Conservation (phyloP, 2,113 vertebrate genomes). For the Macrotis lagotis region DNA sequence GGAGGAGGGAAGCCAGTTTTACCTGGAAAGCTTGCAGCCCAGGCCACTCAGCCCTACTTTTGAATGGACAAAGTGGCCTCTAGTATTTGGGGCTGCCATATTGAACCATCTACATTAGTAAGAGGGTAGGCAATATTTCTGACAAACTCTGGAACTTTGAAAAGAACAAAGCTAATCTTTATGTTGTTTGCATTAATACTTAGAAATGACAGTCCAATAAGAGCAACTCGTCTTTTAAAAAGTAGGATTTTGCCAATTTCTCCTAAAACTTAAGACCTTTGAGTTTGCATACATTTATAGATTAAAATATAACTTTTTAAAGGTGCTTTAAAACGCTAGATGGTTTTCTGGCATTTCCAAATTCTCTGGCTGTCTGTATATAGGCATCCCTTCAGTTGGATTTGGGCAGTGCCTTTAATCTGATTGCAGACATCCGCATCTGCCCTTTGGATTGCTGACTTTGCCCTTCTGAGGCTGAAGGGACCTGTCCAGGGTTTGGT, state of each 20-base stretch:
- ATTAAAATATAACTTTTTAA: neutral
- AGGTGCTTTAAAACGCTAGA: slow-evolving; percentile 25
- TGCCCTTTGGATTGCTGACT: slow-evolving; percentile 85
- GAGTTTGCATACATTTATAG: neutral
- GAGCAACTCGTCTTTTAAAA: neutral
- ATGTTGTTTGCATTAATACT: neutral
- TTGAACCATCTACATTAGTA: neutral
- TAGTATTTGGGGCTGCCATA: neutral
- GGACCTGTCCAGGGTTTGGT: slow-evolving; percentile 87
- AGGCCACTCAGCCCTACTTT: neutral
- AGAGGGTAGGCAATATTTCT: neutral
- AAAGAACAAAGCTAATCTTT: neutral
- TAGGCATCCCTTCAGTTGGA: slow-evolving; percentile 80
- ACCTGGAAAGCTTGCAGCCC: slow-evolving; percentile 29
- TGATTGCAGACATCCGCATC: slow-evolving; percentile 85
- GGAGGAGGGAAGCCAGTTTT: slow-evolving; percentile 48
- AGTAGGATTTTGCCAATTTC: neutral
- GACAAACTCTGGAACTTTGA: neutral
- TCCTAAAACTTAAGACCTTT: too few relatives aligned
- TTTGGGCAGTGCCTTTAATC: slow-evolving; percentile 89
- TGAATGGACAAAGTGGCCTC: neutral
- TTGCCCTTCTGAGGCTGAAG: slow-evolving; percentile 81
- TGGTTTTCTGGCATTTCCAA: slow-evolving; percentile 39
- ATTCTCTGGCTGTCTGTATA: neutral
- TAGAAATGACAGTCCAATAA: neutral